A percentile compares a stretch with the other conserved stretches of the same genome.
These are phyloP conservation scores for Cistogaster globosa DNA, from an alignment of 2,888 invertebrate species.

Conservation along the genomic window DNA sequence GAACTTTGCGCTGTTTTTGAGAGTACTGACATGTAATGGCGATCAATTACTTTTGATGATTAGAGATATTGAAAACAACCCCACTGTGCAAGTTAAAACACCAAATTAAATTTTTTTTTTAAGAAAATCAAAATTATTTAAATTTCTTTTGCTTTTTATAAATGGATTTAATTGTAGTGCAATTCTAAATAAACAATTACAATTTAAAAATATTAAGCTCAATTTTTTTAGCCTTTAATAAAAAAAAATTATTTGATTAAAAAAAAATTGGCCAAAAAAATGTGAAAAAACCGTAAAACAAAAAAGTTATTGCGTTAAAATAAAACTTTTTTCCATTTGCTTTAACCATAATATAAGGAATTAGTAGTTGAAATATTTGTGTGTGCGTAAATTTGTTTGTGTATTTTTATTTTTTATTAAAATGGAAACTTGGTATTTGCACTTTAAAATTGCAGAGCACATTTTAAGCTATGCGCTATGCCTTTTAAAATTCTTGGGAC, in stretches of 20 bases:
- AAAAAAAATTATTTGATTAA: conserved; percentile 11
- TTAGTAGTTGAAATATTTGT: conserved; percentile 44
- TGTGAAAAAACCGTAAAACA: not conserved
- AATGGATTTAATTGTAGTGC: too few species aligned
- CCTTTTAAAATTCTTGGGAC: conserved; percentile 2
- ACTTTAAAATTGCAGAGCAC: conserved; percentile 47
- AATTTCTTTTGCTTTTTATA: too few species aligned
- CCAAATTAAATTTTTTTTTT: too few species aligned
- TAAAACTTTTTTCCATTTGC: conserved; percentile 28
- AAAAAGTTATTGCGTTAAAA: conserved; percentile 43
- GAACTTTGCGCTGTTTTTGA: too few species aligned
- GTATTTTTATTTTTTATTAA: conserved; percentile 38
- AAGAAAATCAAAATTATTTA: too few species aligned
- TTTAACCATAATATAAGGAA: conserved; percentile 54
- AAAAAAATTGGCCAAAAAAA: conserved; percentile 2
- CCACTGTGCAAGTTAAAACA: too few species aligned
- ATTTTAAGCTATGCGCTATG: not conserved
- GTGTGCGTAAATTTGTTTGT: not conserved
- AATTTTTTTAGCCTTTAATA: too few species aligned
- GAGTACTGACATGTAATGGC: too few species aligned
- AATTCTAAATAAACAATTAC: too few species aligned
- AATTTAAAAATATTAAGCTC: too few species aligned
- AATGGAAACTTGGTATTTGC: conserved; percentile 47
- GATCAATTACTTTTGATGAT: too few species aligned
- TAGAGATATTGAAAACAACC: too few species aligned